These are phyloP conservation scores for Micromesistius poutassou DNA, from an alignment of 2,797 vertebrate genomes.

Conservation along the genomic window DNA sequence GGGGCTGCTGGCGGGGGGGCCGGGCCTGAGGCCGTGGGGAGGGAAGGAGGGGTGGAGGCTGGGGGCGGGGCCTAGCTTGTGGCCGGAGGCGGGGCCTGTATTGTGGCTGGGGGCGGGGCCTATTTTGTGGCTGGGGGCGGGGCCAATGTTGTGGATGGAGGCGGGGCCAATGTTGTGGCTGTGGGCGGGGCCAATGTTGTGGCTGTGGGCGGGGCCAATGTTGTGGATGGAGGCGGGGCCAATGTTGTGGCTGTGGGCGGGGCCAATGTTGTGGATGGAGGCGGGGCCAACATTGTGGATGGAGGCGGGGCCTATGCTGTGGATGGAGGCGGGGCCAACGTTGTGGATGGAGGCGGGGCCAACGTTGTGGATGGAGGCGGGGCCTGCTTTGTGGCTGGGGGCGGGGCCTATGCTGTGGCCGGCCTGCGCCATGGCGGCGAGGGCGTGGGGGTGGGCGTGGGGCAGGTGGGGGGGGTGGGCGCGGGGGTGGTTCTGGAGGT, in stretches of 20 bases:
- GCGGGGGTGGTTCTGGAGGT: slow-evolving; percentile 82
- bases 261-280: not conserved
- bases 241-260: not conserved
- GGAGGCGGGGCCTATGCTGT: not conserved
- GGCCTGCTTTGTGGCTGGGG: too few species aligned
- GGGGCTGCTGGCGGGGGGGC: slow-evolving; percentile 59
- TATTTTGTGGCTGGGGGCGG: too few species aligned
- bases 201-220: too few species aligned
- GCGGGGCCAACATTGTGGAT: not conserved
- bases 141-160: too few species aligned
- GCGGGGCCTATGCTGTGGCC: not conserved
- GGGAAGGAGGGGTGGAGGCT: slow-evolving; percentile 73
- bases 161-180: too few species aligned
- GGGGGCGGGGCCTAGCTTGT: slow-evolving; percentile 31
- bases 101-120: too few species aligned
- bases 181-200: too few species aligned
- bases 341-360: too few species aligned
- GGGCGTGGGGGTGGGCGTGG: not conserved
- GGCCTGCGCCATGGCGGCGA: not conserved
- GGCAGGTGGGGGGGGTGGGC: slow-evolving; percentile 58
- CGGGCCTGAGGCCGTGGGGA: slow-evolving; percentile 70
- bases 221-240: not conserved
- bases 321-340: too few species aligned
- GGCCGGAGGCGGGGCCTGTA: too few species aligned
- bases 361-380: too few species aligned